Base-by-base conservation (phyloP, 2,797 vertebrate genomes). In the Tragopan temminckii region DNA sequence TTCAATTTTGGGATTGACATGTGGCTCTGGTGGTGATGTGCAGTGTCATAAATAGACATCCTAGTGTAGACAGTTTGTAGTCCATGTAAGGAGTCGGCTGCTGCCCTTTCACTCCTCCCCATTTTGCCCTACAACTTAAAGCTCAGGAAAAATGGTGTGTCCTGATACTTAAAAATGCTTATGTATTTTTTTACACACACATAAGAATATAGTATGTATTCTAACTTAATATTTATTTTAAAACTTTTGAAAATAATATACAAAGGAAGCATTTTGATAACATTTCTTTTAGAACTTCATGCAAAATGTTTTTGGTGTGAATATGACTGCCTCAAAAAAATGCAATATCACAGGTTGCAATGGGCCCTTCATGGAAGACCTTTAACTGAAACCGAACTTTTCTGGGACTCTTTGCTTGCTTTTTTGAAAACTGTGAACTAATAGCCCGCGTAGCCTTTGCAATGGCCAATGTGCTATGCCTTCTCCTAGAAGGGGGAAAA, bases 1-100 rank as follows among this genome's bases (percentile, higher is more conserved):
- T 96, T 64, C 83, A 77, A 12, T 94, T 92, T 55, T 59, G 74
- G 74, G 35, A 31, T 85, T 95, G 88, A 86, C 63, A 17, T 10
- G 21, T 81, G 84, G 43, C 52, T 77, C 50, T 77, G 40, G 57
- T 48, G 33, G 58, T 57, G 92, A 94, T 87, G 84, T 70, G 52
- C 53, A 2, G 2, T 94, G 88, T 91, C 83, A 48, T 77, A 84
- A 70, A 94, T 74, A 88, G 93, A 59, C 77, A 93, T 15, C 13
- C 24, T 52, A 3, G 3, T 27, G 27, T 62, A 84, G 64, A 17
- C 69, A 71, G 46, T 55, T 40, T 80, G 59, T 46, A 91, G 31
- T 27, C 36, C 67, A 80, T 83, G 89, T 81, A 91, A 21, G 11
- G 33, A 80, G 21, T 23, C 18, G 75, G 58, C 15, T 71, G 11